Evolutionary conservation across 2,797 vertebrate genomes (phyloP).

Genomic region (Darevskia nairensis): DNA sequence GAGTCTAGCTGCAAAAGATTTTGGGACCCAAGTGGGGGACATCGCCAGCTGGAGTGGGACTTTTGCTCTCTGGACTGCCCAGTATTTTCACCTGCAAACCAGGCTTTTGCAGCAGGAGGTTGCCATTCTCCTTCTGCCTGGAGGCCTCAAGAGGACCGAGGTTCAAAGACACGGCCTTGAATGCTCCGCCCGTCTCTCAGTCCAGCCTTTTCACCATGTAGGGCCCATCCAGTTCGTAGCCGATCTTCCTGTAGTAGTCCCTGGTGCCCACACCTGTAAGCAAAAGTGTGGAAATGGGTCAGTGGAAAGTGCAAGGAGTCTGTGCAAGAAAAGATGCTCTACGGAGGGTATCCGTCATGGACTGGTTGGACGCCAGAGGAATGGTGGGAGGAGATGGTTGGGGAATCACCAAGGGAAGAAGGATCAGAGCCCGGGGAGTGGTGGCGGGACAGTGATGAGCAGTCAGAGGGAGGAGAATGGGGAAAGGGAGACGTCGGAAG

Average conservation of each 20-base stretch:
- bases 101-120: background rate
- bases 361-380: no score
- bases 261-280: slow-evolving; percentile 93
- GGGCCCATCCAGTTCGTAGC: slow-evolving; percentile 93
- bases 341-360: no score
- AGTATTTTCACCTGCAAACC: background rate
- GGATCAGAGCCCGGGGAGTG: no score
- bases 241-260: slow-evolving; percentile 97
- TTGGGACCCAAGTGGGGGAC: background rate
- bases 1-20: background rate
- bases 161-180: fast-evolving
- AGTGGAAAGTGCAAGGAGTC: background rate
- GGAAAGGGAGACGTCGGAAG: no score
- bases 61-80: background rate
- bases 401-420: no score
- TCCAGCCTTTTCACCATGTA: slow-evolving; percentile 92
- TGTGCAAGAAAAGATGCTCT: no score
- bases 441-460: no score
- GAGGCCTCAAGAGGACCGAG: background rate
- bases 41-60: background rate
- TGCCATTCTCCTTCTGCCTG: fast-evolving
- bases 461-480: no score
- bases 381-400: no score
- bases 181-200: slow-evolving; percentile 22
- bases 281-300: background rate